Evolutionary conservation across 2,113 vertebrate species (phyloP).

Genomic region (Chaetura pelagica): DNA sequence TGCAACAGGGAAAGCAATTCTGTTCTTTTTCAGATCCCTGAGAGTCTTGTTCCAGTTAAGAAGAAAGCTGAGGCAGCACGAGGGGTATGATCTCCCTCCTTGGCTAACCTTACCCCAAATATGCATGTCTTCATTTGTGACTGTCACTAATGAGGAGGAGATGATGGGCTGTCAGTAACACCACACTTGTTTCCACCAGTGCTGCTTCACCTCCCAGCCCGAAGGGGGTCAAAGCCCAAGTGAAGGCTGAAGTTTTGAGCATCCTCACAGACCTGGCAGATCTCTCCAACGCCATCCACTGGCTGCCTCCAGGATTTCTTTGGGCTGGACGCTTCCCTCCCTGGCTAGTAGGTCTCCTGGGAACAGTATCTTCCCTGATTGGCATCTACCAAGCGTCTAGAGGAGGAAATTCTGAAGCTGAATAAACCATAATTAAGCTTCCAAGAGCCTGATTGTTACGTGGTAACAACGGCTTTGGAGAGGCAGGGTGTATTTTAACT

Average conservation of each 20-base stretch:
- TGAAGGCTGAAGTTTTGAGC: slow-evolving; percentile 77
- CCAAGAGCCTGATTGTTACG: background rate
- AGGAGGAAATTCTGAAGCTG: slow-evolving; percentile 24
- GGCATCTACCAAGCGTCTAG: slow-evolving; percentile 81
- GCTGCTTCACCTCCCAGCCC: background rate
- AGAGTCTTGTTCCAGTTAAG: slow-evolving; percentile 63
- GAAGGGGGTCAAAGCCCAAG: background rate
- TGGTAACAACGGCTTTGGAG: background rate
- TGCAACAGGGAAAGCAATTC: background rate
- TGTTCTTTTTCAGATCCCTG: slow-evolving; percentile 66
- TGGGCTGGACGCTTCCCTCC: slow-evolving; percentile 89
- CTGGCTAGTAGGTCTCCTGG: slow-evolving; percentile 94
- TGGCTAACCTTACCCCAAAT: background rate
- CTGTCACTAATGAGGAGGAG: background rate
- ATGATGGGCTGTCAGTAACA: background rate
- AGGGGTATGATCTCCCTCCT: background rate
- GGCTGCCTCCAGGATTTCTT: slow-evolving; percentile 90
- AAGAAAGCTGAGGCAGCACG: slow-evolving; percentile 12
- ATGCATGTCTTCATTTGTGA: background rate
- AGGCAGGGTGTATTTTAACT: background rate
- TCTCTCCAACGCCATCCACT: slow-evolving; percentile 90
- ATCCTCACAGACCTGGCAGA: slow-evolving; percentile 83
- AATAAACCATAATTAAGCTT: background rate
- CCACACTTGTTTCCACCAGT: background rate
- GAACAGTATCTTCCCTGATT: slow-evolving; percentile 89